Base-by-base conservation (phyloP, 2,113 vertebrate species). In the Leucoraja erinaceus region DNA sequence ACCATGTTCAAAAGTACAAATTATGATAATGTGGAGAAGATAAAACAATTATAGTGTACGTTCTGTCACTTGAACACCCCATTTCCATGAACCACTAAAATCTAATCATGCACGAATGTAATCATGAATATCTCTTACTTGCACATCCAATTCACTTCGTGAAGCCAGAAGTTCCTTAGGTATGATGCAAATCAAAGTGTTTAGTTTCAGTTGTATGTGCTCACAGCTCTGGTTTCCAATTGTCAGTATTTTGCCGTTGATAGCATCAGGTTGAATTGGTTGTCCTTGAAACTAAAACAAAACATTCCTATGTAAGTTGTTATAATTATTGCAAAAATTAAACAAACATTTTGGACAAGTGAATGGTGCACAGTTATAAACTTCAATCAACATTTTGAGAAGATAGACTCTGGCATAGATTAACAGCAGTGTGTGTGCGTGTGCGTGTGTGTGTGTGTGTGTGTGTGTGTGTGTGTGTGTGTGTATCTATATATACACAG, bases 161-260 rank as follows among this genome's bases (percentile, higher is more conserved):
- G 96, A 94, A 93, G 96, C 96, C 94, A 97, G 96, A 94, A 99
- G 97, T 94, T 99, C 97, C 0, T 93, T 97, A 94, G 99, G 98
- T 93, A 99, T 96, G 0, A 97, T 98, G 93, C 99, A 99, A 94
- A 98, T 95, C 95, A 99, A 95, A 2, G 97, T 97, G 96, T 98
- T 97, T 0, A 96, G 96, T 56, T 97, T 95, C 93, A 97, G 95
- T 20, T 95, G 95, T 88, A 99, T 96, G 77, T 95, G 97, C 96
- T 98, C 98, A 0, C 99, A 99, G 95, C 98, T 98, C 95, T 97
- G 97, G 95, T 99, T 99, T 94, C 98, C 98, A 94, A 99, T 97
- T 70, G 97, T 98, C 94, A 99, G 95, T 93, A 99, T 98, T 95
- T 98, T 97, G 54, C 99, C 98, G 95, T 98, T 98, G 95, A 99